These are phyloP conservation scores for Allophyes oxyacanthae DNA, from an alignment of 2,888 invertebrate species.

Conservation along the genomic window DNA sequence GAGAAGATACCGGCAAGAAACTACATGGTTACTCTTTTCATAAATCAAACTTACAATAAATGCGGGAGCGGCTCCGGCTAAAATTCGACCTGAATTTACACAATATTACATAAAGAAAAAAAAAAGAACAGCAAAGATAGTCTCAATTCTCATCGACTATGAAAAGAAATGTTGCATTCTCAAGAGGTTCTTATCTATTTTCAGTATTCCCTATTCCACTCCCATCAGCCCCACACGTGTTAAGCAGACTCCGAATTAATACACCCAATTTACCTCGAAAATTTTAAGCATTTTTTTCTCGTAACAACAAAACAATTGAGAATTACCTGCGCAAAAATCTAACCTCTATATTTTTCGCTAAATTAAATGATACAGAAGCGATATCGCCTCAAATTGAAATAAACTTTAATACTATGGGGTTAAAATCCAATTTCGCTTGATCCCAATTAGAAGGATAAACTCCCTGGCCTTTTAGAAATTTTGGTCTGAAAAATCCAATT, in stretches of 20 bases:
- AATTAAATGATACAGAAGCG: conserved; percentile 48
- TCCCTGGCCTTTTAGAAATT: conserved; percentile 40
- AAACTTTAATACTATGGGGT: conserved; percentile 8
- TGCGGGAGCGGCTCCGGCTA: too few species aligned
- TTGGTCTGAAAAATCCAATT: conserved; percentile 56
- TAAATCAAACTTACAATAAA: too few species aligned
- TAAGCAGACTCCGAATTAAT: conserved; percentile 35
- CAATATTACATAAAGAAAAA: too few species aligned
- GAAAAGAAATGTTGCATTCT: conserved; percentile 7
- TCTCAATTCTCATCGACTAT: too few species aligned
- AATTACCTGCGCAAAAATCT: conserved; percentile 54
- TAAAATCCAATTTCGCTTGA: conserved; percentile 44
- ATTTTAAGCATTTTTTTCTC: conserved; percentile 41
- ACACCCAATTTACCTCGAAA: conserved; percentile 38
- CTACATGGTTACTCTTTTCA: too few species aligned
- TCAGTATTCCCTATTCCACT: conserved; percentile 1
- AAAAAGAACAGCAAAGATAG: too few species aligned
- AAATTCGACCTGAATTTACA: too few species aligned
- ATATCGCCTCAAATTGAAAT: conserved; percentile 16
- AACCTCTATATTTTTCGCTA: conserved; percentile 52
- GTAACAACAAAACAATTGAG: conserved; percentile 49
- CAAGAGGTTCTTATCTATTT: conserved; percentile 9
- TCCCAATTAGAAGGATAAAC: conserved; percentile 42
- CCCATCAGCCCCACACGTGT: conserved; percentile 1
- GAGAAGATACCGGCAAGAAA: too few species aligned